These are phyloP conservation scores for Trachelus stipa DNA, from an alignment of 2,888 invertebrate species.

Conservation along the genomic window DNA sequence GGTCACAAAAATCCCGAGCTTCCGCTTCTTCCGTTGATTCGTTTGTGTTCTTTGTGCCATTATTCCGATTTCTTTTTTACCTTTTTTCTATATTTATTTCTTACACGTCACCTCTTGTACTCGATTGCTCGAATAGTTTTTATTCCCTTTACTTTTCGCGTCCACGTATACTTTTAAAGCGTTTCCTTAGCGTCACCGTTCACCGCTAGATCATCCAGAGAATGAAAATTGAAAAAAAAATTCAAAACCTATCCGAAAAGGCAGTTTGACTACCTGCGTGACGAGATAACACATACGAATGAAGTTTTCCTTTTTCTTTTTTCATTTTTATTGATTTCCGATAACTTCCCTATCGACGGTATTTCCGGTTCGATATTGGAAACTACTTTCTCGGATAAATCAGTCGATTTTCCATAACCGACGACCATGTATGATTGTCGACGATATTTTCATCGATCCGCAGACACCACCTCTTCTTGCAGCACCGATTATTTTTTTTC, in stretches of 20 bases:
- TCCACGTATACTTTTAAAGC: not conserved
- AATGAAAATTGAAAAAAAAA: not conserved
- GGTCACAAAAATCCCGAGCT: conserved; percentile 40
- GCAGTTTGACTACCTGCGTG: not conserved
- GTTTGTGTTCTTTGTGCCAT: conserved; percentile 24
- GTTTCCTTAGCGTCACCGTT: not conserved
- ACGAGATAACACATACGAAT: not conserved
- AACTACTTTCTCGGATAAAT: conserved; percentile 8
- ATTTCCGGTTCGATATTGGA: not conserved
- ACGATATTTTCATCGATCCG: not conserved
- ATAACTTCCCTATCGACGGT: not conserved
- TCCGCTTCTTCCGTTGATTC: conserved; percentile 34
- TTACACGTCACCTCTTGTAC: not conserved
- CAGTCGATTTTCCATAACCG: not conserved
- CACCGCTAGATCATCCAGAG: not conserved
- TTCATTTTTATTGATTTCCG: conserved; percentile 30
- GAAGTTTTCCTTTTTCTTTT: conserved; percentile 12
- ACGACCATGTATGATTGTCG: not conserved
- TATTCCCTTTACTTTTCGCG: not conserved
- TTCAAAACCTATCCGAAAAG: conserved; percentile 3
- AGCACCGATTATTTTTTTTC: conserved; percentile 13
- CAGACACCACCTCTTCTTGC: conserved; percentile 12
- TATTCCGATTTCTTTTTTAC: not conserved
- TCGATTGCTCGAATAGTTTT: conserved; percentile 3
- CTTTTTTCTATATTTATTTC: not conserved